Evolutionary conservation across 1,140 invertebrate genomes (phyloP).

Genomic region (Copidosoma floridanum): DNA sequence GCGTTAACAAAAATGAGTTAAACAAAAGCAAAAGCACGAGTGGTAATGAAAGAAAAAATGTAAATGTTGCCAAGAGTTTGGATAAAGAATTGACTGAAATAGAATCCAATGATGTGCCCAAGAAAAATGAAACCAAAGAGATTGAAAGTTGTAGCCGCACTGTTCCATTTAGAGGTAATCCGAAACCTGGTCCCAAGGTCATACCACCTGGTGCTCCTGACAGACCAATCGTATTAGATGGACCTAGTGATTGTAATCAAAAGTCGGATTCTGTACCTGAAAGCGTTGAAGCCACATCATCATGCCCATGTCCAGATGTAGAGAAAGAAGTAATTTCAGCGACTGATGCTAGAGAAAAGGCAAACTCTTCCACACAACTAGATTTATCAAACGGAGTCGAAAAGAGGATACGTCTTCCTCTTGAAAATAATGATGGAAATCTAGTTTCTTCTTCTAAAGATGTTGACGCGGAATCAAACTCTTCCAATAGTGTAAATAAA

Average conservation of each 20-base stretch:
- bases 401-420: too few relatives aligned
- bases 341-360: background rate
- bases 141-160: constrained; percentile 2
- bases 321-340: too few relatives aligned
- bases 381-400: too few relatives aligned
- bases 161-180: constrained; percentile 15
- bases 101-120: background rate
- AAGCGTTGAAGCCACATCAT: too few relatives aligned
- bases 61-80: too few relatives aligned
- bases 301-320: too few relatives aligned
- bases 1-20: background rate
- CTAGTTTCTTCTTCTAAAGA: background rate
- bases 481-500: background rate
- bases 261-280: background rate
- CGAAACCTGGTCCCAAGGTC: background rate
- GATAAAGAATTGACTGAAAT: background rate
- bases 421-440: background rate
- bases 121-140: constrained; percentile 21
- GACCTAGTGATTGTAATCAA: background rate
- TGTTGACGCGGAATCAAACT: background rate
- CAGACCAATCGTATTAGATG: background rate
- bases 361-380: background rate
- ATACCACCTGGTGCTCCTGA: background rate
- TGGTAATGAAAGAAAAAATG: background rate
- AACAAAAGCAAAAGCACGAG: background rate